Evolutionary conservation across 2,113 vertebrate genomes (phyloP), one percentile per base, ranked within the genome.

Genomic region (Sorex araneus): DNA sequence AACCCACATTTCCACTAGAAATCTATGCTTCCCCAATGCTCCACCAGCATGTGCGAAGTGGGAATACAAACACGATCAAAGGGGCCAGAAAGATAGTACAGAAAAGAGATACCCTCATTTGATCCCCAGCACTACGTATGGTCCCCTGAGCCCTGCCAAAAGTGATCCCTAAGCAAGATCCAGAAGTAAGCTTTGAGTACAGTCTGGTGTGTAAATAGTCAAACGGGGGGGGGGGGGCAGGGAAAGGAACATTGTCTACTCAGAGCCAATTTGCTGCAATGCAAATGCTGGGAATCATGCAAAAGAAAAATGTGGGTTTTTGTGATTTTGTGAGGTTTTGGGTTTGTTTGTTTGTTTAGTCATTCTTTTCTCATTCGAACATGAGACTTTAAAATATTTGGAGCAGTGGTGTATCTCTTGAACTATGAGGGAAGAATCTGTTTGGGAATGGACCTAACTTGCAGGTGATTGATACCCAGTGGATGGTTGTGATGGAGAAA

Each of bases 401-500:
- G 70, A 88, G 70, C 78, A 18, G 30, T 12, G 45, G 25, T 7
- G 54, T 32, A 78, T 69, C 45, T 45, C 54, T 67, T 43, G 66
- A 84, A 69, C 15, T 28, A 54, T 5, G 43, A 71, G 32, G 40
- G 40, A 64, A 77, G 43, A 74, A 27, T 16, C 66, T 87, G 6
- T 64, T 45, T 71, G 28, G 32, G 28, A 76, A 67, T 12, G 16
- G 27, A 92, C 43, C 64, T 30, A 66, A 66, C 3, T 5, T 43
- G 11, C 34, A 70, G 12, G 25, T 50, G 8, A 89, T 76, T 57
- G 73, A 21, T 67, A 75, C n/a, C 32, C 86, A 80, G 5, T 27
- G 21, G 67, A 34, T 34, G 47, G 54, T 57, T 74, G 27, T 78
- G 40, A 70, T 64, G 34, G 79, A 82, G 43, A 92, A 88, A 82